Percentiles rank a stretch among this genome's conserved stretches.
These are phyloP conservation scores for Psococerastis gibbosa DNA, from an alignment of 2,888 invertebrate genomes.

Conservation along the genomic window DNA sequence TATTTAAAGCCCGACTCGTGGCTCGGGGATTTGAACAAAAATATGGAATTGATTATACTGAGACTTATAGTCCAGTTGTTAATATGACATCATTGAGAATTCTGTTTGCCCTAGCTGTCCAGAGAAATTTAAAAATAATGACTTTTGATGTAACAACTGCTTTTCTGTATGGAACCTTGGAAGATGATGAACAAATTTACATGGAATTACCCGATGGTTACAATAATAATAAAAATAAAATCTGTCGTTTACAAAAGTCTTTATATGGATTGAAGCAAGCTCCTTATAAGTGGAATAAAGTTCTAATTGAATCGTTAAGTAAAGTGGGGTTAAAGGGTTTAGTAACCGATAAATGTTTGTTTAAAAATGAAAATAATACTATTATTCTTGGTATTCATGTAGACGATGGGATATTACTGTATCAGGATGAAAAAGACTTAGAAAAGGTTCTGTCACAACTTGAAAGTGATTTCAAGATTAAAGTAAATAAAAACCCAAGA, in stretches of 20 bases:
- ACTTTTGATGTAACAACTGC: constrained; percentile 17
- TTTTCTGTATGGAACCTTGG: constrained; percentile 16
- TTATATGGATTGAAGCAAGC: constrained; percentile 14
- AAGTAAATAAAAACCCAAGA: constrained; percentile 13
- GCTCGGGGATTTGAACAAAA: constrained; percentile 17
- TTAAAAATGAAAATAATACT: constrained; percentile 11
- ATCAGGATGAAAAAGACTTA: constrained; percentile 14
- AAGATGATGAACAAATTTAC: constrained; percentile 16
- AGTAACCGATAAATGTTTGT: constrained; percentile 14
- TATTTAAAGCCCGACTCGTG: neutral
- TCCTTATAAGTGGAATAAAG: constrained; percentile 14
- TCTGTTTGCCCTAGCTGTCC: constrained; percentile 17
- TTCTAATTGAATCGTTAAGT: constrained; percentile 11
- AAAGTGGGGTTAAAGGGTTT: constrained; percentile 11
- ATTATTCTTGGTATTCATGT: constrained; percentile 16
- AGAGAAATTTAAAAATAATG: constrained; percentile 11
- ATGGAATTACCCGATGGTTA: constrained; percentile 15
- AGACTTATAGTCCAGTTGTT: constrained; percentile 19
- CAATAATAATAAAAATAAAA: constrained; percentile 5
- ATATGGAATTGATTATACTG: constrained; percentile 17
- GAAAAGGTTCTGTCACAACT: constrained; percentile 14
- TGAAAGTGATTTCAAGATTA: constrained; percentile 16
- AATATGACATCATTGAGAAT: constrained; percentile 17
- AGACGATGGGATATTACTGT: constrained; percentile 17
- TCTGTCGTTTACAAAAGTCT: constrained; percentile 15